Conservation (phyloP, 2,888 invertebrate species). For the Chouioia cunea region DNA sequence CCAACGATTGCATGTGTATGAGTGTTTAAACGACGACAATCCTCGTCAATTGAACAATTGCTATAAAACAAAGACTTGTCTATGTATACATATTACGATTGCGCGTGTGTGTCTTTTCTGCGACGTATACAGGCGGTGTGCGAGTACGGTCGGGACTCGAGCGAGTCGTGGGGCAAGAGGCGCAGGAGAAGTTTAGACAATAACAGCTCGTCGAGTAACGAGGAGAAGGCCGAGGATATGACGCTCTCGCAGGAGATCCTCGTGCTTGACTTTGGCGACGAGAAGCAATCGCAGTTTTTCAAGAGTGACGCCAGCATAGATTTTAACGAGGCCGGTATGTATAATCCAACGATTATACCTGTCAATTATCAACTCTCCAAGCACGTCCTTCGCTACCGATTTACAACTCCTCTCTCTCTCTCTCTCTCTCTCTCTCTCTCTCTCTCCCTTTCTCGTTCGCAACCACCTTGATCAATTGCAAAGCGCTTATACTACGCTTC, state of each 20-base stretch:
- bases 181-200: slow-evolving; percentile 80
- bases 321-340: slow-evolving; percentile 69
- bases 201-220: slow-evolving; percentile 66
- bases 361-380: neutral
- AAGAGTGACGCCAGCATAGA: slow-evolving; percentile 80
- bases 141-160: slow-evolving; percentile 90
- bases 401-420: no score
- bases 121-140: slow-evolving; percentile 79
- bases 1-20: no score
- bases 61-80: neutral
- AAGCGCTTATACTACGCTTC: no score
- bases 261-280: slow-evolving; percentile 93
- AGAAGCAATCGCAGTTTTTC: slow-evolving; percentile 85
- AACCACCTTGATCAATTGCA: neutral
- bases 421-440: no score
- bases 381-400: no score
- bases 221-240: slow-evolving; percentile 85
- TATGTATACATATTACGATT: no score
- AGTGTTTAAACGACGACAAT: slow-evolving; percentile 28
- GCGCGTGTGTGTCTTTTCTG: no score
- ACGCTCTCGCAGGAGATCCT: slow-evolving; percentile 94
- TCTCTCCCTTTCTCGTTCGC: no score
- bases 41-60: neutral
- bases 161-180: slow-evolving; percentile 92
- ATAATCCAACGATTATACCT: neutral